These are phyloP conservation scores for Synodontis membranacea DNA, from an alignment of 2,113 vertebrate species.

Conservation along the genomic window DNA sequence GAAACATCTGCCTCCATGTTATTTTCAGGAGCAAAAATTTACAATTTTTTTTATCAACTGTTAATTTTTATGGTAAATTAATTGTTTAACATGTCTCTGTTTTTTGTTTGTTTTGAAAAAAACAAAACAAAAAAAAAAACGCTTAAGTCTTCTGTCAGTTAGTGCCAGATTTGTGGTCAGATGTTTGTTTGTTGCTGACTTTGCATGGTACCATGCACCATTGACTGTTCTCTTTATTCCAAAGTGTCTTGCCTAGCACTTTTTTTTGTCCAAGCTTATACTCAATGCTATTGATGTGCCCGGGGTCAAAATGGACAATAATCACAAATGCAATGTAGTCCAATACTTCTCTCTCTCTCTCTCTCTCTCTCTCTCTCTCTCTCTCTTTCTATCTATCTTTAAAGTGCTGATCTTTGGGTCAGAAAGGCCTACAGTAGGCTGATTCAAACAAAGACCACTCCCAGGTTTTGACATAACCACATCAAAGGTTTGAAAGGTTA, in stretches of 20 bases:
- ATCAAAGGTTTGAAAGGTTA: constrained; percentile 57
- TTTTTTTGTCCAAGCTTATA: constrained; percentile 40
- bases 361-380: constrained; percentile 51
- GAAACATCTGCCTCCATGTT: background rate
- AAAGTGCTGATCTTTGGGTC: constrained; percentile 73
- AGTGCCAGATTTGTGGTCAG: background rate
- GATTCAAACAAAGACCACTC: constrained; percentile 63
- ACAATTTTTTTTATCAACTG: background rate
- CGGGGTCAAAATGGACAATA: constrained; percentile 41
- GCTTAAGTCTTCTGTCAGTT: background rate
- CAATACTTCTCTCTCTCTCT: constrained; percentile 45
- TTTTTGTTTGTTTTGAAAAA: background rate
- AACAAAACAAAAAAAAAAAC: no score
- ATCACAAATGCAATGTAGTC: constrained; percentile 39
- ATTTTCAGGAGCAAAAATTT: background rate
- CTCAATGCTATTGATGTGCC: constrained; percentile 40
- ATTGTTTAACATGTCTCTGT: background rate
- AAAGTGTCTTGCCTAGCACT: constrained; percentile 53
- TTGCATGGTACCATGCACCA: constrained; percentile 21
- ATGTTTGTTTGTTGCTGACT: constrained; percentile 28
- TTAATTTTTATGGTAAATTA: background rate
- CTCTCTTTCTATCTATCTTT: constrained; percentile 47
- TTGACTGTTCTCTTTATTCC: constrained; percentile 42
- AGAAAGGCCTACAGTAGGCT: constrained; percentile 67
- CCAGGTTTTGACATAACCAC: constrained; percentile 49